phyloP scores from a whole-genome alignment of 2,113 vertebrate species.

The Pygoscelis adeliae region DNA sequence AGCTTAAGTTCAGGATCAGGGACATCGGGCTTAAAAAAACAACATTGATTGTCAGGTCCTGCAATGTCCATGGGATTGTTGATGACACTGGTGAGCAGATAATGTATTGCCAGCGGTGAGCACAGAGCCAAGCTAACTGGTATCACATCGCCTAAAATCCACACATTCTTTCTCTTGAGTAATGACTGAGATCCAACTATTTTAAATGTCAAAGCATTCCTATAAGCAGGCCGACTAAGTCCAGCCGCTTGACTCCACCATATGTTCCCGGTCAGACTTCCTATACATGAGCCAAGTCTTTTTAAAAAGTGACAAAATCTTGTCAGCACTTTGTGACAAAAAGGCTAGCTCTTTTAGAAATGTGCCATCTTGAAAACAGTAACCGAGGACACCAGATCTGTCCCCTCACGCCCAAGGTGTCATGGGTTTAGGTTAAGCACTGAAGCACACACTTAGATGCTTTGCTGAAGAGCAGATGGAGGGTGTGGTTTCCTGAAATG shows the following conservation, averaged over 20 bases:
- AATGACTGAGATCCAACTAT: background rate
- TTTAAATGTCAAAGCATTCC: background rate
- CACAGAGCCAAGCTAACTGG: background rate
- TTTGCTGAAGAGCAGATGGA: background rate
- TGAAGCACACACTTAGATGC: background rate
- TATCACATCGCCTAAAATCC: background rate
- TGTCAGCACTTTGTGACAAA: background rate
- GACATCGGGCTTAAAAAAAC: background rate
- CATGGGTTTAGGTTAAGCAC: background rate
- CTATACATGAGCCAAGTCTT: background rate
- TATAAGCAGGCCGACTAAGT: background rate
- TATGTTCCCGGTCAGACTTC: background rate
- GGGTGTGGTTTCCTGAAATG: background rate
- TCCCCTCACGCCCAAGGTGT: background rate
- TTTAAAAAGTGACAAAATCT: background rate
- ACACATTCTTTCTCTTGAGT: background rate
- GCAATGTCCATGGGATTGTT: background rate
- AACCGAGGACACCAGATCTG: background rate
- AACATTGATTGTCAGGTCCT: background rate
- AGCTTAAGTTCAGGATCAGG: background rate
- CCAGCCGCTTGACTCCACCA: background rate
- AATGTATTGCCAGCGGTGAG: background rate
- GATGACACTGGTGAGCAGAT: background rate
- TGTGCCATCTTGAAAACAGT: background rate
- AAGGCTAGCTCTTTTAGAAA: background rate